These are phyloP conservation scores for Ageneiosus marmoratus DNA, from an alignment of 2,113 vertebrate genomes.

Conservation along the genomic window DNA sequence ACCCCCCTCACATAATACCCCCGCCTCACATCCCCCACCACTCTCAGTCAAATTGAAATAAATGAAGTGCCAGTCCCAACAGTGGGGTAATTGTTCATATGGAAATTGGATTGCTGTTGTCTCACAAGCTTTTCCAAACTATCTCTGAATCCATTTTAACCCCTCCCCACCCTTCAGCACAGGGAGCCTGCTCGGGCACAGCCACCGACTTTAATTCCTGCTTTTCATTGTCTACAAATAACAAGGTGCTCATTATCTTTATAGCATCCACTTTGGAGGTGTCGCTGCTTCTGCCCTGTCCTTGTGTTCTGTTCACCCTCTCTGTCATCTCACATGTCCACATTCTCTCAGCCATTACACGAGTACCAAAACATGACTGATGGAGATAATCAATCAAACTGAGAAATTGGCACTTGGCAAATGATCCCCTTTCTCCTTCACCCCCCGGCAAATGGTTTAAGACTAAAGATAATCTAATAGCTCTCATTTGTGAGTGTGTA, in stretches of 20 bases:
- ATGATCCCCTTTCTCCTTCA: conserved; percentile 45
- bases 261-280: not conserved
- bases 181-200: conserved; percentile 17
- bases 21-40: conserved; percentile 24
- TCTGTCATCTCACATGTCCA: conserved; percentile 47
- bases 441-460: not conserved
- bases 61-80: conserved; percentile 75
- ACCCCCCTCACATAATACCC: conserved; percentile 6
- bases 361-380: conserved; percentile 45
- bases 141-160: conserved; percentile 59
- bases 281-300: conserved; percentile 17
- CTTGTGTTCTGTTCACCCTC: conserved; percentile 34
- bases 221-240: conserved; percentile 36
- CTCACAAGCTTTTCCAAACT: conserved; percentile 60
- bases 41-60: conserved; percentile 77
- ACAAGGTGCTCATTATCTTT: conserved; percentile 24
- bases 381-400: conserved; percentile 32
- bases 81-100: conserved; percentile 75
- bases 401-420: conserved; percentile 40
- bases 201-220: conserved; percentile 19
- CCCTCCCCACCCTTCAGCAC: conserved; percentile 35
- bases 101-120: conserved; percentile 73
- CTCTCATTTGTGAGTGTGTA: conserved; percentile 2
- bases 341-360: conserved; percentile 54
- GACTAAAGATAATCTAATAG: conserved; percentile 37